phyloP scores from a whole-genome alignment of 2,113 vertebrate species.

The Podocnemis expansa region DNA sequence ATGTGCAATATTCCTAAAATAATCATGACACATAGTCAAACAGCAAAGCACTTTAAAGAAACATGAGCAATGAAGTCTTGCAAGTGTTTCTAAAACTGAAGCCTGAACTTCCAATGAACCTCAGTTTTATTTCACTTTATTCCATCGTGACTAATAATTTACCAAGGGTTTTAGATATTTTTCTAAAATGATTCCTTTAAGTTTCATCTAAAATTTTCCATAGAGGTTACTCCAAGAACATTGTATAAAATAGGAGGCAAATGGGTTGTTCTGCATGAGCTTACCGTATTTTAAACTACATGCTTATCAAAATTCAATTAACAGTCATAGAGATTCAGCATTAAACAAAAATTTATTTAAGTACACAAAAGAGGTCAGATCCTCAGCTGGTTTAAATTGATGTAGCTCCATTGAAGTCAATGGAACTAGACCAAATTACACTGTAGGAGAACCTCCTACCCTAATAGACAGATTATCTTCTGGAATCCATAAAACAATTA shows the following conservation, averaged over 20 bases:
- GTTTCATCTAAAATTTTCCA: neutral
- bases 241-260: neutral
- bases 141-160: neutral
- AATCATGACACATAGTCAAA: constrained; percentile 7
- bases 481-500: neutral
- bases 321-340: neutral
- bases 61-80: neutral
- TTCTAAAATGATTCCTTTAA: neutral
- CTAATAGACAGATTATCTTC: fast-evolving
- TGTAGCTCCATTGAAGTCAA: neutral
- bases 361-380: neutral
- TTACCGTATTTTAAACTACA: neutral
- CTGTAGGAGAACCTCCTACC: neutral
- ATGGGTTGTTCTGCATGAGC: neutral
- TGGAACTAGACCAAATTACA: neutral
- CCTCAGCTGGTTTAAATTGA: fast-evolving
- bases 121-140: constrained; percentile 23
- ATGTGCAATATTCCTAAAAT: neutral
- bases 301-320: neutral
- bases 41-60: constrained; percentile 1
- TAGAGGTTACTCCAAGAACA: neutral
- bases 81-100: neutral
- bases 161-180: neutral
- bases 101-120: neutral
- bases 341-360: neutral